Evolutionary conservation across 1,140 invertebrate species (phyloP).

Genomic region (Zeugodacus cucurbitae): DNA sequence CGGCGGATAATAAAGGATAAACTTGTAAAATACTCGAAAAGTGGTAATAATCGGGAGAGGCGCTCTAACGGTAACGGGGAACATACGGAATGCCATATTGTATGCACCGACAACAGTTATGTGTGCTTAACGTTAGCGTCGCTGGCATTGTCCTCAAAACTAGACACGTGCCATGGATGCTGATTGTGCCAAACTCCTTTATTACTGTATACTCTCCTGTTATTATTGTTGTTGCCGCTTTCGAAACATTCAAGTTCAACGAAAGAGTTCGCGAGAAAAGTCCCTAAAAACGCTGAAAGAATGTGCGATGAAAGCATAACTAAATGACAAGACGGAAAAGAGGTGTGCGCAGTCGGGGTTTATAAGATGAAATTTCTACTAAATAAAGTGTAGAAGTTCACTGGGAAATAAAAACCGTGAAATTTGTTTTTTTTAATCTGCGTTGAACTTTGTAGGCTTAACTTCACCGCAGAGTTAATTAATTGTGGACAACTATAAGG

Average conservation of each 20-base stretch:
- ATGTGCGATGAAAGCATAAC: background rate
- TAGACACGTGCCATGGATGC: background rate
- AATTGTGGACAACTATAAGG: background rate
- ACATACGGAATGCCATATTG: background rate
- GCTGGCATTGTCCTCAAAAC: background rate
- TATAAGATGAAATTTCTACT: background rate
- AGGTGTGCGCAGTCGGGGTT: background rate
- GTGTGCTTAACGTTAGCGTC: background rate
- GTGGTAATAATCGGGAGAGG: background rate
- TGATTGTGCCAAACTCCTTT: background rate
- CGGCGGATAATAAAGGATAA: slow-evolving; percentile 26
- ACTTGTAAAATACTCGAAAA: slow-evolving; percentile 10
- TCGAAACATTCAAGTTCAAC: background rate
- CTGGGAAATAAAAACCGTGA: background rate
- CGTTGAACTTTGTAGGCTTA: background rate
- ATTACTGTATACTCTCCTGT: background rate
- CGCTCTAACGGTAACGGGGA: background rate
- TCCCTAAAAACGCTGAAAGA: background rate
- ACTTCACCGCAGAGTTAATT: background rate
- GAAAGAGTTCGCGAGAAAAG: background rate
- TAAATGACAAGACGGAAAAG: background rate
- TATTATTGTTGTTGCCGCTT: background rate
- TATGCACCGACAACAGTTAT: background rate
- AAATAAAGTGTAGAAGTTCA: background rate
- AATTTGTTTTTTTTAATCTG: background rate